A percentile compares a stretch with the other conserved stretches of the same genome.
These are phyloP conservation scores for Spinus pinus DNA, from an alignment of 2,797 vertebrate species.

Conservation along the genomic window DNA sequence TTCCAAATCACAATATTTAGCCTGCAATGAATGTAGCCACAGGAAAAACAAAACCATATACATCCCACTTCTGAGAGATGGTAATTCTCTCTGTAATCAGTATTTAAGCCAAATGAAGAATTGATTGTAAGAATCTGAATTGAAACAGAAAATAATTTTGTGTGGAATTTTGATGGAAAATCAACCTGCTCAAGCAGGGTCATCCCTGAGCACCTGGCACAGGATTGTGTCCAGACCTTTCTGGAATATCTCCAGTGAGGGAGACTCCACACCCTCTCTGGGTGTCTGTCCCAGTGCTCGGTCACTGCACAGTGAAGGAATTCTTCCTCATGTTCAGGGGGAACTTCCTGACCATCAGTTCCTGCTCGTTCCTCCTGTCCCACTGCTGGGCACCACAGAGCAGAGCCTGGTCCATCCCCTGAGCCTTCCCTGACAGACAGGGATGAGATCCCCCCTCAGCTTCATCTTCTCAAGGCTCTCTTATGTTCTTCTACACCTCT, in stretches of 20 bases:
- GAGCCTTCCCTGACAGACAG: background rate
- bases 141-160: background rate
- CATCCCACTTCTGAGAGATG: background rate
- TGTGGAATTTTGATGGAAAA: background rate
- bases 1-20: background rate
- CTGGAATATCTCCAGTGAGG: background rate
- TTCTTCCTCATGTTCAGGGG: background rate
- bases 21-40: background rate
- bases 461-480: background rate
- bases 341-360: background rate
- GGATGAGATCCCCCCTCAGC: background rate
- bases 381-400: fast-evolving
- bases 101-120: background rate
- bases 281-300: fast-evolving
- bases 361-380: fast-evolving
- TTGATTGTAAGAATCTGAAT: background rate
- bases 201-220: background rate
- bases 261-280: fast-evolving
- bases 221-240: fast-evolving
- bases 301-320: fast-evolving
- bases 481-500: background rate
- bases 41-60: background rate
- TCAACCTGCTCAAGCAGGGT: background rate
- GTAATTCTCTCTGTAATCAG: background rate
- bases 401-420: background rate